These are phyloP conservation scores for Trypoxylon attenuatum DNA, from an alignment of 2,888 invertebrate species.

Conservation along the genomic window DNA sequence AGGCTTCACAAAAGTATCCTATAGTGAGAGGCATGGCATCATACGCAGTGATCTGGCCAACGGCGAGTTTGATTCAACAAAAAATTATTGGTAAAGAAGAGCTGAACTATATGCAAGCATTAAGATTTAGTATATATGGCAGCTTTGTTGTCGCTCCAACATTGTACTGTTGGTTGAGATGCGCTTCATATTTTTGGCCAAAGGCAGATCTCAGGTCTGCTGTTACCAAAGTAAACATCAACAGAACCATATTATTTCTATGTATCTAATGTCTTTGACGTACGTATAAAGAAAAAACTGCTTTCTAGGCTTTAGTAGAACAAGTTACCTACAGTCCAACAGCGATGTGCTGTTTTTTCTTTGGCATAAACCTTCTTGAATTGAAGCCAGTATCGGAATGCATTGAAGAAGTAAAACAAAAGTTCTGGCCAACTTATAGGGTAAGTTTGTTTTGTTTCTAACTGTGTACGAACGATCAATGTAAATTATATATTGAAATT, in stretches of 20 bases:
- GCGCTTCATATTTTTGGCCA: constrained; percentile 87
- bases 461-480: too few species aligned
- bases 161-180: constrained; percentile 85
- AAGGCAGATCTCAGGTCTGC: constrained; percentile 82
- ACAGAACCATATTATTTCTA: neutral
- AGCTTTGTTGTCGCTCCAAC: constrained; percentile 88
- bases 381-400: constrained; percentile 81
- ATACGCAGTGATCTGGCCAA: constrained; percentile 79
- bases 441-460: constrained; percentile 71
- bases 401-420: constrained; percentile 81
- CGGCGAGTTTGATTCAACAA: constrained; percentile 78
- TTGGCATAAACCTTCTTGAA: constrained; percentile 85
- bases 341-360: constrained; percentile 86
- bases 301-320: constrained; percentile 81
- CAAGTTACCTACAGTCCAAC: constrained; percentile 85
- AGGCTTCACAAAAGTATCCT: constrained; percentile 76
- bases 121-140: constrained; percentile 87
- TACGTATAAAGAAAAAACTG: constrained; percentile 14
- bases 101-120: constrained; percentile 76
- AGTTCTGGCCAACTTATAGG: constrained; percentile 86
- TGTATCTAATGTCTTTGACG: neutral
- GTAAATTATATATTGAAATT: constrained; percentile 36
- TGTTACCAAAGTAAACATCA: constrained; percentile 80
- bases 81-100: constrained; percentile 70
- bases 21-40: constrained; percentile 78